Evolutionary conservation across 1,140 invertebrate species (phyloP).

Genomic region (Zaprionus vittiger): DNA sequence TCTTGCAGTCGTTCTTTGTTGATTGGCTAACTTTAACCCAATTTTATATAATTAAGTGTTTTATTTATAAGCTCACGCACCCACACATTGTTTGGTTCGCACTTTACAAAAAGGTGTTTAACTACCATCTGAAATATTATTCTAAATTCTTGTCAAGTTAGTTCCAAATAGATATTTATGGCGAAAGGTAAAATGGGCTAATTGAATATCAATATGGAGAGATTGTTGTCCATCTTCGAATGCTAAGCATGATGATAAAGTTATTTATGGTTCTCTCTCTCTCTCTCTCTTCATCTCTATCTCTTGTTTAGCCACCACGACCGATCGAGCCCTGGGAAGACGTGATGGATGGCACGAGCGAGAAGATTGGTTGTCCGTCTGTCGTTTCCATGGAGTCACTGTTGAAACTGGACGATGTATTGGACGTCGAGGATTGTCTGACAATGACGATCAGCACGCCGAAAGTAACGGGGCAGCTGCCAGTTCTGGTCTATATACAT

Average conservation of each 20-base stretch:
- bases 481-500: slow-evolving; percentile 82
- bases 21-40: neutral
- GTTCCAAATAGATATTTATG: neutral
- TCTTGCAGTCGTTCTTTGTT: neutral
- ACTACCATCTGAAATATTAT: neutral
- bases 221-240: neutral
- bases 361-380: slow-evolving; percentile 86
- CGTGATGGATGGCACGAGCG: slow-evolving; percentile 85
- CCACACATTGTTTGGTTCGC: neutral
- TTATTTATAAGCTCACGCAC: neutral
- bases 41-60: neutral
- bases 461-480: slow-evolving; percentile 62
- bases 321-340: slow-evolving; percentile 86
- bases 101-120: neutral
- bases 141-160: neutral
- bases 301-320: slow-evolving; percentile 85
- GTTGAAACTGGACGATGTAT: slow-evolving; percentile 66
- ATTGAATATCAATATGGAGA: slow-evolving; percentile 4
- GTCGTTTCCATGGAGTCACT: slow-evolving; percentile 76
- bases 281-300: too few species aligned
- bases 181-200: neutral
- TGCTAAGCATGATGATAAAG: neutral
- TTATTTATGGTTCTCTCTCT: neutral
- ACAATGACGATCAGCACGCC: slow-evolving; percentile 77
- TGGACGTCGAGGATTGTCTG: slow-evolving; percentile 79